Percentiles rank a stretch among this genome's conserved stretches.
Conservation (phyloP, 2,797 vertebrate species). For the Hemitrygon akajei region DNA sequence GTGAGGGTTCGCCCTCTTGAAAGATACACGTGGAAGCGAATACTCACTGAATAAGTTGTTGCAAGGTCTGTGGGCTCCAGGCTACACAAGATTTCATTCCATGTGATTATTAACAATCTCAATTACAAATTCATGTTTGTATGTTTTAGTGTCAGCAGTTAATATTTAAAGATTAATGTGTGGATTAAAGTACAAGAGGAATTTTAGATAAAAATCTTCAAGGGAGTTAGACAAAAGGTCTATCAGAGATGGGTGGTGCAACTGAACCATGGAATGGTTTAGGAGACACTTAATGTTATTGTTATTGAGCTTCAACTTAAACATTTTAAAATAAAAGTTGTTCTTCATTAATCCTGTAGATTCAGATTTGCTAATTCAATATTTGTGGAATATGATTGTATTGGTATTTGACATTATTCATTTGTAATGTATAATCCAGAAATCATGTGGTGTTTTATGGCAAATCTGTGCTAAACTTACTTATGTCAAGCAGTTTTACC, state of each 20-base stretch:
- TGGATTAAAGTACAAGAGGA: neutral
- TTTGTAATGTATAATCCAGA: neutral
- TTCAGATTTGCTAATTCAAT: neutral
- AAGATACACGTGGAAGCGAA: neutral
- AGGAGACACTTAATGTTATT: neutral
- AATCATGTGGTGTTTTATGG: neutral
- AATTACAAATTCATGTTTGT: neutral
- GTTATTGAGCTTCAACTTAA: neutral
- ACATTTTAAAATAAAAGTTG: neutral
- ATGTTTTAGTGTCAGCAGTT: neutral
- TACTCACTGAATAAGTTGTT: neutral
- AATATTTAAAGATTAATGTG: neutral
- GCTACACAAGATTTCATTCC: neutral
- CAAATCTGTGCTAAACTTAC: neutral
- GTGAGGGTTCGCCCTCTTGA: no score
- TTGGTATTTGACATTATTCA: neutral
- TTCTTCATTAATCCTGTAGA: neutral
- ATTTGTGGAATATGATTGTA: neutral
- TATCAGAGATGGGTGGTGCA: neutral
- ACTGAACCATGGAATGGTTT: neutral
- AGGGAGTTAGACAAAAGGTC: neutral
- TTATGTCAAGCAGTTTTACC: neutral
- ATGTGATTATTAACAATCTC: neutral
- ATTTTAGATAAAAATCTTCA: neutral
- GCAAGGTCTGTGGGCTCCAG: neutral